Percentiles rank a stretch among this genome's conserved stretches.
Evolutionary conservation across 2,113 vertebrate species (phyloP).

Genomic region (Forbesichthys agassizii): DNA sequence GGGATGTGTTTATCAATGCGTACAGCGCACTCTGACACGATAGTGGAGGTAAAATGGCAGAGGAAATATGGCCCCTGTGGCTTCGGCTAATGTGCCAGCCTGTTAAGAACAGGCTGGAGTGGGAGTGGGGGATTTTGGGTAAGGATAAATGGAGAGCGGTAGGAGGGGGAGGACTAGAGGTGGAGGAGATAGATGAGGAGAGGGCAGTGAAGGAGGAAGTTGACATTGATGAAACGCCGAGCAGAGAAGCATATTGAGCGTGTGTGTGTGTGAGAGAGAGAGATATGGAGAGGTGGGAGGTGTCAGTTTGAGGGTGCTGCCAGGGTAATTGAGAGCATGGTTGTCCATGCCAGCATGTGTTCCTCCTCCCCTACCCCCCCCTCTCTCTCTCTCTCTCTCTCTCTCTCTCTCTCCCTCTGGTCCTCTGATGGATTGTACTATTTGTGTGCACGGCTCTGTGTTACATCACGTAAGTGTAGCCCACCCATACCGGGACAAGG

Average conservation of each 20-base stretch:
- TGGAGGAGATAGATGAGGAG: constrained; percentile 26
- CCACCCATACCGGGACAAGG: background rate
- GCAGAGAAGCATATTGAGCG: constrained; percentile 51
- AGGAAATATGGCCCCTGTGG: constrained; percentile 33
- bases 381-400: background rate
- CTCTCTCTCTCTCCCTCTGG: constrained; percentile 20
- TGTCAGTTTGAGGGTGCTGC: constrained; percentile 33
- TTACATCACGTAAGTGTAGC: constrained; percentile 5
- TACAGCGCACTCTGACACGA: constrained; percentile 37
- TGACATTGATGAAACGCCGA: constrained; percentile 73
- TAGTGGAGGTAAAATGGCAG: constrained; percentile 42
- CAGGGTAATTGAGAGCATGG: constrained; percentile 62
- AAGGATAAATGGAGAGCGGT: constrained; percentile 33
- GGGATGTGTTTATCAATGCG: constrained; percentile 51
- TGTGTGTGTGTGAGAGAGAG: constrained; percentile 15
- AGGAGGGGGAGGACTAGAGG: background rate
- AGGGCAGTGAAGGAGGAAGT: constrained; percentile 59
- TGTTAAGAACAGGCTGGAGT: constrained; percentile 24
- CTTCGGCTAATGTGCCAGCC: constrained; percentile 29
- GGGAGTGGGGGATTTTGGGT: constrained; percentile 15
- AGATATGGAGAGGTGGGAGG: constrained; percentile 7
- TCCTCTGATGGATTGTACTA: constrained; percentile 39
- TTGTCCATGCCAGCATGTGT: constrained; percentile 41
- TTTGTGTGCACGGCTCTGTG: constrained; percentile 10
- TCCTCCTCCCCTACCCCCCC: constrained; percentile 9